Conservation (phyloP, 2,888 invertebrate genomes). For the Leptodirus hochenwartii region DNA sequence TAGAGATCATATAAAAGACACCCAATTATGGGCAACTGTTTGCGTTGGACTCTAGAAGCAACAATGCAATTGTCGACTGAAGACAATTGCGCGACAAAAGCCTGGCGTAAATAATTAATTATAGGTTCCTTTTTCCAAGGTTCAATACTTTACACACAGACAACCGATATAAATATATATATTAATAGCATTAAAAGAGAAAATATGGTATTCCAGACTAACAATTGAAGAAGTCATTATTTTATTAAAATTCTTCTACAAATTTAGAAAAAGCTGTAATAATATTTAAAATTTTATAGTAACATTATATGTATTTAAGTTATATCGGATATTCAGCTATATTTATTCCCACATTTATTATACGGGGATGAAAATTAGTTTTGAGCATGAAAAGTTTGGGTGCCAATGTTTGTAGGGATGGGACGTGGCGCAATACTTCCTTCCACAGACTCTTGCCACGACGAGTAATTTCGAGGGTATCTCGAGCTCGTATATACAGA, state of each 20-base stretch:
- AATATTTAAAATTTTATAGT: too few species aligned
- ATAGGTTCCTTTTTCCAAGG: conserved; percentile 18
- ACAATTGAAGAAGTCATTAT: too few species aligned
- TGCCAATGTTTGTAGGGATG: conserved; percentile 16
- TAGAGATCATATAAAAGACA: conserved; percentile 19
- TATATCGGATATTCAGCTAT: too few species aligned
- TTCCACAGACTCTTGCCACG: conserved; percentile 18
- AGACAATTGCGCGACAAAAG: conserved; percentile 17
- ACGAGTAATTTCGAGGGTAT: conserved; percentile 23
- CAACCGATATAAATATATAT: too few species aligned
- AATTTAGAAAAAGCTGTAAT: too few species aligned
- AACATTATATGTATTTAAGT: too few species aligned
- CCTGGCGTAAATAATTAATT: conserved; percentile 18
- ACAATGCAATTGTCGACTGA: conserved; percentile 22
- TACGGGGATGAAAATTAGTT: conserved; percentile 20
- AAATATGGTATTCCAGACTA: too few species aligned
- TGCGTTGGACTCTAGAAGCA: conserved; percentile 17
- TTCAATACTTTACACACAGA: too few species aligned
- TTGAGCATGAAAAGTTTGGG: conserved; percentile 18
- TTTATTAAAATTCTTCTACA: too few species aligned
- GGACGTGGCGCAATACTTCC: conserved; percentile 22
- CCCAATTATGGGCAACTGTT: conserved; percentile 22
- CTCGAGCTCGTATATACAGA: too few species aligned
- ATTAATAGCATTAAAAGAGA: too few species aligned
- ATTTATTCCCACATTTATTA: conserved; percentile 22